Evolutionary conservation across 1,140 invertebrate species (phyloP).

Genomic region (Chironomus striatipennis): DNA sequence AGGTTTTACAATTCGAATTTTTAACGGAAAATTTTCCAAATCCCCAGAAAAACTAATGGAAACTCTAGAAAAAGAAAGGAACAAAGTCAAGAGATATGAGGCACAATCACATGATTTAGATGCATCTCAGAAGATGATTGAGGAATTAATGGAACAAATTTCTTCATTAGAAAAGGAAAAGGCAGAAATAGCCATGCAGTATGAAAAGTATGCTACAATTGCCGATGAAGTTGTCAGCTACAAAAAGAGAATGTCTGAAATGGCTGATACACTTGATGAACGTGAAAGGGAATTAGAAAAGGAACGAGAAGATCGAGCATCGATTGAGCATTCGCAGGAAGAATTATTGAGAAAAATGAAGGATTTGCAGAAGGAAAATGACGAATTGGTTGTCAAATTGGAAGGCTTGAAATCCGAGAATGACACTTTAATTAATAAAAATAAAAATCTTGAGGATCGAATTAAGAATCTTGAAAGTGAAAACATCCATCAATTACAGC

Average conservation of each 20-base stretch:
- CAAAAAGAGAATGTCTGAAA: neutral
- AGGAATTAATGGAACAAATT: neutral
- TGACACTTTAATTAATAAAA: constrained; percentile 37
- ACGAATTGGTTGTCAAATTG: constrained; percentile 38
- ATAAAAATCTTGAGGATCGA: constrained; percentile 37
- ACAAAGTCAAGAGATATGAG: neutral
- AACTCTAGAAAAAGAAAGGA: neutral
- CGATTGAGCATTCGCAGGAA: constrained; percentile 28
- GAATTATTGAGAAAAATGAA: constrained; percentile 30
- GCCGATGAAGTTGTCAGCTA: neutral
- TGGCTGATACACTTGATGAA: neutral
- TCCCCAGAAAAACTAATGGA: neutral
- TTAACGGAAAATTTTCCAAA: too few species aligned
- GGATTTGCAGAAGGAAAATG: constrained; percentile 33
- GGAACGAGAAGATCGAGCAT: constrained; percentile 27
- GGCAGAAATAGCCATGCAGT: constrained; percentile 27
- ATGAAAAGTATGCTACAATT: constrained; percentile 27
- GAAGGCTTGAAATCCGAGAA: constrained; percentile 43
- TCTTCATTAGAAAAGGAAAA: constrained; percentile 25
- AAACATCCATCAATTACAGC: neutral
- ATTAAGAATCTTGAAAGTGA: constrained; percentile 28
- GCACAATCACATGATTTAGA: neutral
- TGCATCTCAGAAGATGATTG: neutral
- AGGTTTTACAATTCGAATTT: too few species aligned
- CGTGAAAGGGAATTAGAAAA: constrained; percentile 29